These are phyloP conservation scores for Meriones unguiculatus DNA, from an alignment of 2,113 vertebrate species.

Conservation along the genomic window DNA sequence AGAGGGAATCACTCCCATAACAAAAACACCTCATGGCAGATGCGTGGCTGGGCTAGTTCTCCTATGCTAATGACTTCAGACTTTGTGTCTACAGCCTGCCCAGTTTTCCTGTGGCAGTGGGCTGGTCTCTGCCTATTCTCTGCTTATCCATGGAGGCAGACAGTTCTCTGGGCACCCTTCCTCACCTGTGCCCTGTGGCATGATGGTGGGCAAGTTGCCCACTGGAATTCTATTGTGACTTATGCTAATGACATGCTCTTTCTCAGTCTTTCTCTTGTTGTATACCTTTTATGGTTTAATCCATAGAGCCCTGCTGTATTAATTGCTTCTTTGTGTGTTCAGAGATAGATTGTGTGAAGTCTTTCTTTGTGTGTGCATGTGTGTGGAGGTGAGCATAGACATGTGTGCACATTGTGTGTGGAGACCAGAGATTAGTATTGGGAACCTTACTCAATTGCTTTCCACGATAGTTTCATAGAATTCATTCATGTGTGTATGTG, in stretches of 20 bases:
- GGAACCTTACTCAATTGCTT: neutral
- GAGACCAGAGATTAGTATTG: neutral
- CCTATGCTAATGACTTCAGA: no score
- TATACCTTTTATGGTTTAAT: neutral
- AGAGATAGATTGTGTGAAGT: neutral
- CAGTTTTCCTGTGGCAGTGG: neutral
- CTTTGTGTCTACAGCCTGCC: neutral
- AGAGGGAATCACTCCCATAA: no score
- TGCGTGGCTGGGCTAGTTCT: no score
- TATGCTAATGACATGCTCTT: neutral
- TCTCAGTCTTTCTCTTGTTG: neutral
- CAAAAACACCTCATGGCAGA: no score
- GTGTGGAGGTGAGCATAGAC: fast-evolving
- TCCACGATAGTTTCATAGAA: neutral
- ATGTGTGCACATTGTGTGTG: neutral
- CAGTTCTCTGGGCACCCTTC: neutral
- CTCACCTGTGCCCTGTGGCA: fast-evolving
- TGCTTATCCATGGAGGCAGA: neutral
- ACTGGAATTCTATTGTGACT: neutral
- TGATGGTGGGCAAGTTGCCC: neutral
- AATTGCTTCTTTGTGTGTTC: neutral
- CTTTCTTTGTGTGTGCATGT: neutral
- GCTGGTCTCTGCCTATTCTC: neutral
- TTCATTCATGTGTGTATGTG: neutral
- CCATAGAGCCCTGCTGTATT: neutral